Conservation (phyloP, 2,888 invertebrate species). For the Euplagia quadripunctaria region DNA sequence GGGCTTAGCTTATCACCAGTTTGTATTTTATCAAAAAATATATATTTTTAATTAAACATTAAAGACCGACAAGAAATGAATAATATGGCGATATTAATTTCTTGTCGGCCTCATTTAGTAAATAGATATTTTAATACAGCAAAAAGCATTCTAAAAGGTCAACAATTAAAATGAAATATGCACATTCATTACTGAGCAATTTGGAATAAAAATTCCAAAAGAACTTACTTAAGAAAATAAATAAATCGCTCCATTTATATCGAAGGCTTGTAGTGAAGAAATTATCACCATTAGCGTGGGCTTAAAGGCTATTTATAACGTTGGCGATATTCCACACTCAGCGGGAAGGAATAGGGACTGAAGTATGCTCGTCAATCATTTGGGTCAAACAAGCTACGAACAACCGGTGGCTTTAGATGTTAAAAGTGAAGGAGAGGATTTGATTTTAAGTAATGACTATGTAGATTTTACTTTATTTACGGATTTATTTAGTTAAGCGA, state of each 20-base stretch:
- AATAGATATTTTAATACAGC: background rate
- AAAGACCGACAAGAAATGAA: background rate
- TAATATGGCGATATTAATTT: background rate
- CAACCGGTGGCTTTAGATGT: slow-evolving; percentile 41
- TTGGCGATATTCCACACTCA: slow-evolving; percentile 61
- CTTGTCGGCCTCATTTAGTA: background rate
- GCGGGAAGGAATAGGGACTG: slow-evolving; percentile 63
- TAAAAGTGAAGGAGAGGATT: slow-evolving; percentile 19
- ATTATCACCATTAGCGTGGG: slow-evolving; percentile 77
- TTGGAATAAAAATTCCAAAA: slow-evolving; percentile 28
- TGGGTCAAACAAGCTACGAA: slow-evolving; percentile 37
- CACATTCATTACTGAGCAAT: slow-evolving; percentile 25
- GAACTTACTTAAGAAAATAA: slow-evolving; percentile 58
- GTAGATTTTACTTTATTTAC: background rate
- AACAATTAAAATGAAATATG: slow-evolving; percentile 44
- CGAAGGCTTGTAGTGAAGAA: slow-evolving; percentile 67
- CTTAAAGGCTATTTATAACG: slow-evolving; percentile 68
- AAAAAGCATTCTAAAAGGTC: slow-evolving; percentile 24
- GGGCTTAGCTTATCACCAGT: background rate
- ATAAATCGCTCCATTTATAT: slow-evolving; percentile 61
- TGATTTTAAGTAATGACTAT: slow-evolving; percentile 7
- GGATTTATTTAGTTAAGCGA: background rate
- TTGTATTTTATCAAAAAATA: background rate
- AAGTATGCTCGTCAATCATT: slow-evolving; percentile 71
- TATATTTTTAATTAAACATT: background rate